phyloP scores from a whole-genome alignment of 2,888 invertebrate genomes.

The Eutolmus rufibarbis region DNA sequence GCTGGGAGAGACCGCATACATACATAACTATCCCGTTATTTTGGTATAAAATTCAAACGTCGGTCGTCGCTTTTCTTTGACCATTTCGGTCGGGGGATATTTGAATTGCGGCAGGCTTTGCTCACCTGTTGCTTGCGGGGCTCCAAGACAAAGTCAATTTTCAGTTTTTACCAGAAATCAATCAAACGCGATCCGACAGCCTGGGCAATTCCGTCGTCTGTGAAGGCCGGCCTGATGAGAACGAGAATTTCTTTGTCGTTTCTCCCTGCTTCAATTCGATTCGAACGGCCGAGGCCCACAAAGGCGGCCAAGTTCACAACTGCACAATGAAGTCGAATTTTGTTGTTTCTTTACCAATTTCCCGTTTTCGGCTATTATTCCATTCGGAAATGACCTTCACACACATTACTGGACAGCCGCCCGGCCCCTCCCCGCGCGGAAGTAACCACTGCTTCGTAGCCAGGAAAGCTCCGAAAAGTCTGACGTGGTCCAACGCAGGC shows the following conservation, averaged over 20 bases:
- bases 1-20: background rate
- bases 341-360: background rate
- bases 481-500: conserved; percentile 28
- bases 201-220: background rate
- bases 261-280: background rate
- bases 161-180: background rate
- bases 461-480: conserved; percentile 21
- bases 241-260: background rate
- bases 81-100: background rate
- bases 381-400: conserved; percentile 32
- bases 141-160: background rate
- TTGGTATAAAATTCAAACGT: background rate
- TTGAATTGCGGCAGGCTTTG: background rate
- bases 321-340: background rate
- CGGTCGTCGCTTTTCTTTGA: background rate
- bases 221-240: background rate
- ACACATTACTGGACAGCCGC: conserved; percentile 12
- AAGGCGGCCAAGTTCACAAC: background rate
- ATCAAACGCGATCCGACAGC: background rate
- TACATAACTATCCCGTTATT: background rate
- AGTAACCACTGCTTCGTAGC: background rate
- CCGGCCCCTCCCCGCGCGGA: background rate
- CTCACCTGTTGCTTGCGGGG: conserved; percentile 10
- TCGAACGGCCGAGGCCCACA: background rate
- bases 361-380: background rate